A percentile compares a stretch with the other conserved stretches of the same genome.
Conservation (phyloP, 2,888 invertebrate species). For the Camponotus fellah region DNA sequence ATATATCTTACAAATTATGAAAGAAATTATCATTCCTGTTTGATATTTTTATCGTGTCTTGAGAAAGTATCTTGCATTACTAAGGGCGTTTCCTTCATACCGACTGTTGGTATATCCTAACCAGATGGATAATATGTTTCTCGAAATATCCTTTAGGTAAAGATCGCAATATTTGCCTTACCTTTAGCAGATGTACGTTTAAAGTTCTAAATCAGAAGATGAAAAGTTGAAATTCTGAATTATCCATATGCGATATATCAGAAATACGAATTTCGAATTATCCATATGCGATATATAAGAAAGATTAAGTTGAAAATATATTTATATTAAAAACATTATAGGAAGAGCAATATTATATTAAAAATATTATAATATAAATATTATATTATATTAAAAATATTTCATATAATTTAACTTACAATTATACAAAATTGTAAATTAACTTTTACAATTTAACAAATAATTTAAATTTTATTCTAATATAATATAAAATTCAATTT, state of each 20-base stretch:
- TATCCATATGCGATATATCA: not conserved
- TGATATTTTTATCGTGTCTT: not conserved
- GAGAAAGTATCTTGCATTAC: not conserved
- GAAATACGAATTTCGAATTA: not conserved
- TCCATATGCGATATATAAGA: not conserved
- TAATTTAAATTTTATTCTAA: not conserved
- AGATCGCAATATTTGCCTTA: not conserved
- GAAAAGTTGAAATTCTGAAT: conserved; percentile 7
- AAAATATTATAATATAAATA: no score
- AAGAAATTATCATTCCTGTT: no score
- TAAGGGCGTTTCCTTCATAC: not conserved
- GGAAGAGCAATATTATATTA: not conserved
- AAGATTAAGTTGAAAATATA: no score
- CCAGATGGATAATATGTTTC: not conserved
- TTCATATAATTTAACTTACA: not conserved
- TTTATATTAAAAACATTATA: not conserved
- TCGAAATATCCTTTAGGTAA: not conserved
- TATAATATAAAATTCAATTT: not conserved
- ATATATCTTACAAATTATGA: no score
- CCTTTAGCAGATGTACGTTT: not conserved
- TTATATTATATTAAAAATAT: no score
- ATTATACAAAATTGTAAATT: no score
- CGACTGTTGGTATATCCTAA: conserved; percentile 1
- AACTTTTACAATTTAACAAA: not conserved
- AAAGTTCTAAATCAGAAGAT: not conserved